phyloP scores from a whole-genome alignment of 2,888 invertebrate species.

The Nowickia ferox region DNA sequence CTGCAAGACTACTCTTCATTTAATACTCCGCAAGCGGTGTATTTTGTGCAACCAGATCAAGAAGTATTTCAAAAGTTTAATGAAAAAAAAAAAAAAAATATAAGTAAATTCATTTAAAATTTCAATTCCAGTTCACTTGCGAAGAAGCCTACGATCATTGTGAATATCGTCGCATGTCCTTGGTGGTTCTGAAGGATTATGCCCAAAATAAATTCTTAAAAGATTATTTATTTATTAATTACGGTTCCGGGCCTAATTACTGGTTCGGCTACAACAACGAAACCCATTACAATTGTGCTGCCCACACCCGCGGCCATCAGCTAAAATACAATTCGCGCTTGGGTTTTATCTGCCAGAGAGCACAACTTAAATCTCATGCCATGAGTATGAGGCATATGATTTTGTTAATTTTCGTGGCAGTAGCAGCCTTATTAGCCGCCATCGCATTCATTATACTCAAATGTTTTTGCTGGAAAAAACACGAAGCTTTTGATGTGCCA shows the following conservation, averaged over 20 bases:
- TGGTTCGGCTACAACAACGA: conserved; percentile 51
- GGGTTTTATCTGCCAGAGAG: conserved; percentile 53
- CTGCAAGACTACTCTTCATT: background rate
- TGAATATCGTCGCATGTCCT: conserved; percentile 32
- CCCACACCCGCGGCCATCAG: background rate
- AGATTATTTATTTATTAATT: conserved; percentile 39
- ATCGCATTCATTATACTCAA: background rate
- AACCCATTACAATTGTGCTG: conserved; percentile 32
- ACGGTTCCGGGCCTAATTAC: conserved; percentile 21
- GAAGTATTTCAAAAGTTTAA: conserved; percentile 12
- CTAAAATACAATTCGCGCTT: background rate
- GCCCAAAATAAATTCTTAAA: background rate
- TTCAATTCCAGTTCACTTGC: conserved; percentile 48
- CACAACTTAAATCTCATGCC: background rate
- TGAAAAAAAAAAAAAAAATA: background rate
- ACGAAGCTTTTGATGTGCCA: background rate
- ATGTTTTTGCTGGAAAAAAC: background rate
- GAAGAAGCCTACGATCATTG: conserved; percentile 31
- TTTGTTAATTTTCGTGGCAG: conserved; percentile 16
- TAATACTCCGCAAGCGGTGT: conserved; percentile 1
- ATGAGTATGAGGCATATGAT: conserved; percentile 39
- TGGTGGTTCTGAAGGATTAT: background rate
- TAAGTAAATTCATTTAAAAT: background rate
- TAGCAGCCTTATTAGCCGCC: background rate
- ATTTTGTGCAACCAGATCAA: conserved; percentile 36